Evolutionary conservation across 2,113 vertebrate species (phyloP).

Genomic region (Dendrocopos noguchii): DNA sequence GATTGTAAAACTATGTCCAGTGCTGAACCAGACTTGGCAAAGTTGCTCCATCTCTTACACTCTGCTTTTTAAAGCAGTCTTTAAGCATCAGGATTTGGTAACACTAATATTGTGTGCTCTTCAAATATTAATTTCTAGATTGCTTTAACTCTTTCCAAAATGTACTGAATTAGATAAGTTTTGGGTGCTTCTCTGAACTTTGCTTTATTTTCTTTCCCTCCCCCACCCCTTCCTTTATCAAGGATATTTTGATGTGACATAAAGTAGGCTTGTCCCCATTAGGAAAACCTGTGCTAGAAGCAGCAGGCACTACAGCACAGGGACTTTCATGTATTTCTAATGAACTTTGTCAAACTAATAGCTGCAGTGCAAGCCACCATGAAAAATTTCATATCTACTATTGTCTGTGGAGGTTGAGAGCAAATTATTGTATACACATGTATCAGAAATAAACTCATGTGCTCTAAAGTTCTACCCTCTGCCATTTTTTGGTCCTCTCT

Average conservation of each 20-base stretch:
- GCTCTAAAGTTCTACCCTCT: not conserved
- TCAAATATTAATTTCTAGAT: not conserved
- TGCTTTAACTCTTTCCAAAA: not conserved
- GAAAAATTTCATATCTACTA: not conserved
- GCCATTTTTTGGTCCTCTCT: not conserved
- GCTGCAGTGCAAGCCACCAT: not conserved
- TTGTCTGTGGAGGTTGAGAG: not conserved
- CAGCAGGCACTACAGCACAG: not conserved
- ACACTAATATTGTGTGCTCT: not conserved
- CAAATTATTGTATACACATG: not conserved
- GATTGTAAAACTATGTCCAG: not conserved
- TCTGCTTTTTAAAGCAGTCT: not conserved
- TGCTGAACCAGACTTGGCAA: not conserved
- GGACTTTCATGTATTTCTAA: not conserved
- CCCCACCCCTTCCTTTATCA: rapidly evolving
- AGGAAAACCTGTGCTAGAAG: not conserved
- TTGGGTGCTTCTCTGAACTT: not conserved
- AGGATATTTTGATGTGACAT: not conserved
- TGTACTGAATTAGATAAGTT: not conserved
- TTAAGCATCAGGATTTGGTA: not conserved
- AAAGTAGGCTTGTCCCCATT: not conserved
- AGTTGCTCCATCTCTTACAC: not conserved
- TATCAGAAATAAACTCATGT: not conserved
- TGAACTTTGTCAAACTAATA: not conserved
- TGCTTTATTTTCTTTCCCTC: not conserved